These are phyloP conservation scores for Peromyscus leucopus DNA, from an alignment of 2,113 vertebrate genomes.

Conservation along the genomic window DNA sequence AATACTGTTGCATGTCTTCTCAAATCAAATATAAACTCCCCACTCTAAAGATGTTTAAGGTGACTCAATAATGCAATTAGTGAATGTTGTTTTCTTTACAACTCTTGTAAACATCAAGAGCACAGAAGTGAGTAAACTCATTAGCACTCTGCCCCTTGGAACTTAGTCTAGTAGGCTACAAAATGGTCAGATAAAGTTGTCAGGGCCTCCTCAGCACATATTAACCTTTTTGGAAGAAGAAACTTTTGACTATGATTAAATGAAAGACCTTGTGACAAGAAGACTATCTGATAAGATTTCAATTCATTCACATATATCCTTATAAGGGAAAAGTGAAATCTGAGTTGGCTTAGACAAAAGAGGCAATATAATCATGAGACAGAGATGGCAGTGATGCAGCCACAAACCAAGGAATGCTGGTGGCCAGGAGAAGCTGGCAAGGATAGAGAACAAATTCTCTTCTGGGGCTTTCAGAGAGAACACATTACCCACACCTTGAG, in stretches of 20 bases:
- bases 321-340: neutral
- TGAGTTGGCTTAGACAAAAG: neutral
- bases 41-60: neutral
- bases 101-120: neutral
- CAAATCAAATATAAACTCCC: neutral
- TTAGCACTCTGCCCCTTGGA: neutral
- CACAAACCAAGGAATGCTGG: conserved; percentile 9
- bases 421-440: neutral
- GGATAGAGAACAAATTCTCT: neutral
- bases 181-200: neutral
- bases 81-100: conserved; percentile 1
- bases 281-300: neutral
- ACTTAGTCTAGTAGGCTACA: neutral
- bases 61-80: neutral
- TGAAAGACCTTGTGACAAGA: neutral
- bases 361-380: neutral
- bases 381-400: neutral
- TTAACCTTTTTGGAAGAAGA: neutral
- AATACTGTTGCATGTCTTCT: neutral
- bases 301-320: neutral
- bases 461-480: neutral
- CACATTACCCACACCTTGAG: neutral
- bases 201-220: neutral
- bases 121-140: neutral
- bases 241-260: neutral